phyloP scores from a whole-genome alignment of 1,140 invertebrate genomes.

The Anagrus nilaparvatae region DNA sequence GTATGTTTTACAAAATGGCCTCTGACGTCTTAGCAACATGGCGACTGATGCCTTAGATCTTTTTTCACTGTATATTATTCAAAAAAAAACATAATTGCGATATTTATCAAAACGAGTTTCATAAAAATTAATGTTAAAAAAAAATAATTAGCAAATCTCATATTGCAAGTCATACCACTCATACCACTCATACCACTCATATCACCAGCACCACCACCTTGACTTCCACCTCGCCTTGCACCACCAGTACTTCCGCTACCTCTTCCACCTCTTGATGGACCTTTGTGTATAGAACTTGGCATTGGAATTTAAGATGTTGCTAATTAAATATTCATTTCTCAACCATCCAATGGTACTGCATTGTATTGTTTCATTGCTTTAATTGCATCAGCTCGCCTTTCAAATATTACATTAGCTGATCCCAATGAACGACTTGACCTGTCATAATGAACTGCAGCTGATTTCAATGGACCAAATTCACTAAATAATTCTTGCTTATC shows the following conservation, averaged over 20 bases:
- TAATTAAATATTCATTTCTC: slow-evolving; percentile 90
- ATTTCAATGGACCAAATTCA: slow-evolving; percentile 90
- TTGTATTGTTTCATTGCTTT: slow-evolving; percentile 99
- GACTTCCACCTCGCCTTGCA: no score
- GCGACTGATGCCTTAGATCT: no score
- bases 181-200: no score
- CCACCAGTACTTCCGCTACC: slow-evolving; percentile 42
- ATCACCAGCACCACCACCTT: no score
- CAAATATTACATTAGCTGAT: slow-evolving; percentile 94
- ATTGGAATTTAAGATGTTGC: slow-evolving; percentile 64
- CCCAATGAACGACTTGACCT: slow-evolving; percentile 90
- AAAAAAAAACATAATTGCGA: no score
- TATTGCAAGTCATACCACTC: no score
- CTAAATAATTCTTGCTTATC: slow-evolving; percentile 96
- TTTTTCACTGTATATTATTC: no score
- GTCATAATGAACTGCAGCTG: slow-evolving; percentile 94
- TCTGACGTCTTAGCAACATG: no score
- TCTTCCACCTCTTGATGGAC: slow-evolving; percentile 14
- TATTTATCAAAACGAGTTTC: no score
- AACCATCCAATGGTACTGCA: slow-evolving; percentile 88
- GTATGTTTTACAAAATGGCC: no score
- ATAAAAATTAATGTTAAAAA: no score
- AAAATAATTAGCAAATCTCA: no score
- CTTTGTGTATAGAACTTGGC: slow-evolving; percentile 11
- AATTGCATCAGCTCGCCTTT: slow-evolving; percentile 79